These are phyloP conservation scores for Varanus komodoensis DNA, from an alignment of 2,113 vertebrate genomes.

Conservation along the genomic window DNA sequence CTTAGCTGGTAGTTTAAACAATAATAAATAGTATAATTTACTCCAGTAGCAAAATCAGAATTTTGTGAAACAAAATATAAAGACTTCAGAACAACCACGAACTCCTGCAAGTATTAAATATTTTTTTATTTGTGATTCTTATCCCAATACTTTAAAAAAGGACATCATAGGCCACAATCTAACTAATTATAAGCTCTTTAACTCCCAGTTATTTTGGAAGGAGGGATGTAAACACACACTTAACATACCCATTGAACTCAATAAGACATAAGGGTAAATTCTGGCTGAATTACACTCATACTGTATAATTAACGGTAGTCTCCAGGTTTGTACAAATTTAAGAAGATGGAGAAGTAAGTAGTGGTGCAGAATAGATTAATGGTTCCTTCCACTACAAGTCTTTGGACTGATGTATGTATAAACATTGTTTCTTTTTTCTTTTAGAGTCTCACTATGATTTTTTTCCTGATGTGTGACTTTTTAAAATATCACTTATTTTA, in stretches of 20 bases:
- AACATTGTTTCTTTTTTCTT: background rate
- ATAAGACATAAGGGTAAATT: background rate
- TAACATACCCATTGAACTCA: background rate
- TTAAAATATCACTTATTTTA: background rate
- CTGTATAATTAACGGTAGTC: background rate
- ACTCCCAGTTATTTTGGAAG: background rate
- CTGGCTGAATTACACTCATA: background rate
- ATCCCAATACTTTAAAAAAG: background rate
- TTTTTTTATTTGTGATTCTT: background rate
- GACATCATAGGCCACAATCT: background rate
- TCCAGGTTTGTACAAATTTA: background rate
- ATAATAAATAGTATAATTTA: conserved; percentile 6
- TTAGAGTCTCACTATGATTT: background rate
- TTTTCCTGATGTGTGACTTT: background rate
- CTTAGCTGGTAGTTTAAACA: conserved; percentile 16
- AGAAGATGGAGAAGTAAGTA: background rate
- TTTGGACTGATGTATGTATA: too few species aligned
- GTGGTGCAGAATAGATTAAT: background rate
- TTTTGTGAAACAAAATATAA: background rate
- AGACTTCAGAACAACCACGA: background rate
- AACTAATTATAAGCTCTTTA: background rate
- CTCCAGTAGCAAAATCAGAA: background rate
- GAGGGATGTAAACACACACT: background rate
- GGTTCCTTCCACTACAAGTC: background rate
- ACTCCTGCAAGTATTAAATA: background rate